phyloP scores from a whole-genome alignment of 2,797 vertebrate genomes.

The Hirundo rustica region DNA sequence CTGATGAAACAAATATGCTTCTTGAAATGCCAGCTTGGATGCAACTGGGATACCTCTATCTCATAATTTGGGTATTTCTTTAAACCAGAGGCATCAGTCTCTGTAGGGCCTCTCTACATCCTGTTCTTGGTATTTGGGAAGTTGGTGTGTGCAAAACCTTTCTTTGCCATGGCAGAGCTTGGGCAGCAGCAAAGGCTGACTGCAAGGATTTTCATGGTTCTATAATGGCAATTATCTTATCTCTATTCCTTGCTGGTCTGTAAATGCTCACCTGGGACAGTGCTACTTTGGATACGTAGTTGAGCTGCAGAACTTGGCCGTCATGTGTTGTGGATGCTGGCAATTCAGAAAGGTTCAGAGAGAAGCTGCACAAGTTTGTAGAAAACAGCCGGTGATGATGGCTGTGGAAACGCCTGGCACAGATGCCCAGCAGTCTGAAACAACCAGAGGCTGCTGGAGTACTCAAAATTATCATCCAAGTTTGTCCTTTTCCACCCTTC shows the following conservation, averaged over 20 bases:
- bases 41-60: not conserved
- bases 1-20: rapidly evolving
- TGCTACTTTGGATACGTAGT: rapidly evolving
- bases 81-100: not conserved
- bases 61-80: not conserved
- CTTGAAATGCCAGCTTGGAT: not conserved
- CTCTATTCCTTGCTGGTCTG: not conserved
- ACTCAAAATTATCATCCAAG: rapidly evolving
- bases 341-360: not conserved
- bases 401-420: not conserved
- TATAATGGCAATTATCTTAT: not conserved
- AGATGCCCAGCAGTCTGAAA: not conserved
- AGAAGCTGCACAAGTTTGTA: not conserved
- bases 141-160: not conserved
- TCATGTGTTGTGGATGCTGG: not conserved
- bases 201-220: not conserved
- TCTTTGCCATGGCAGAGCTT: not conserved
- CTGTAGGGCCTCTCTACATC: not conserved
- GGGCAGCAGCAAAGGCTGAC: not conserved
- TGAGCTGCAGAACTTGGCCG: not conserved
- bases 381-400: not conserved
- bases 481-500: not conserved
- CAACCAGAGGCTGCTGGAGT: not conserved
- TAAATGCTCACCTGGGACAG: not conserved
- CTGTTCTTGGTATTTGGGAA: not conserved